Conservation (phyloP, 1,140 invertebrate species). For the Orchestia grillus region DNA sequence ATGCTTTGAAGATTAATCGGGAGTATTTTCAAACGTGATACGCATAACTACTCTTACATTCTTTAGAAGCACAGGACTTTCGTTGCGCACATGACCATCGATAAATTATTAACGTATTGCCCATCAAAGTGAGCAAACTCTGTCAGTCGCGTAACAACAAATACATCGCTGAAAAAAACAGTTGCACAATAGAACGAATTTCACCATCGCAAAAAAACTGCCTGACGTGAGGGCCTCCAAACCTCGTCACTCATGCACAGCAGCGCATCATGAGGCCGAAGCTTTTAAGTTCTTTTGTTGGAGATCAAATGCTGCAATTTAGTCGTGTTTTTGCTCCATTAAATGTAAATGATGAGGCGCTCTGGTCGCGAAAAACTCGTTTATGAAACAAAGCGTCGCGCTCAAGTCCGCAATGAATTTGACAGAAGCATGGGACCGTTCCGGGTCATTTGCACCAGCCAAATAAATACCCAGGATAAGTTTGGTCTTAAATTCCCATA, state of each 20-base stretch:
- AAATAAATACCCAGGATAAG: constrained; percentile 22
- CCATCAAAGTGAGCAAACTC: not conserved
- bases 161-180: not conserved
- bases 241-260: constrained; percentile 7
- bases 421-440: constrained; percentile 20
- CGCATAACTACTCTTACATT: not conserved
- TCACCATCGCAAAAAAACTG: not conserved
- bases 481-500: constrained; percentile 43
- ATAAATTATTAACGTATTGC: not conserved
- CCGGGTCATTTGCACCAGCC: not conserved
- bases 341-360: constrained; percentile 40
- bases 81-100: not conserved
- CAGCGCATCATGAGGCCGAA: not conserved
- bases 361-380: constrained; percentile 29
- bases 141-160: not conserved
- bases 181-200: not conserved
- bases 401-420: constrained; percentile 40
- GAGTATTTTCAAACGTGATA: too few relatives aligned
- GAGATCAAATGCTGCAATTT: constrained; percentile 42
- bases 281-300: constrained; percentile 45
- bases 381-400: constrained; percentile 23
- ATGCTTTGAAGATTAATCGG: not conserved
- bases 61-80: not conserved
- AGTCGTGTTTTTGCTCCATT: constrained; percentile 51
- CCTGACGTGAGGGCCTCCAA: not conserved